Conservation (phyloP, 2,888 invertebrate species). For the Platycheirus rosarum region DNA sequence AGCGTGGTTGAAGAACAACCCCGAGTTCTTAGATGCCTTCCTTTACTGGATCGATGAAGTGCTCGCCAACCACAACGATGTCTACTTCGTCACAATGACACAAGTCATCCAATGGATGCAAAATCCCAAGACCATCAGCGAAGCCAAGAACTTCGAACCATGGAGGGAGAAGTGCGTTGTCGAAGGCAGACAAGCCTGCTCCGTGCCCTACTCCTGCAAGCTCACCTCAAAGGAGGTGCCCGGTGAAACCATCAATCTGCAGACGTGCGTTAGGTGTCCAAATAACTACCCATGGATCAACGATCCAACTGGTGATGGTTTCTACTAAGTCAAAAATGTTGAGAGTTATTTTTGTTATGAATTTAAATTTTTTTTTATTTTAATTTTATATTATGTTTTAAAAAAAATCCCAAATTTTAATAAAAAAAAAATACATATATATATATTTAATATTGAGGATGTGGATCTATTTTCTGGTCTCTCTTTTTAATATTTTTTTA, state of each 20-base stretch:
- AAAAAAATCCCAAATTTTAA: constrained; percentile 54
- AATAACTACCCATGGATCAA: constrained; percentile 97
- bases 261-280: constrained; percentile 96
- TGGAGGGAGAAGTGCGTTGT: constrained; percentile 97
- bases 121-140: constrained; percentile 91
- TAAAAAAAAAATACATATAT: constrained; percentile 54
- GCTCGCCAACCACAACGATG: constrained; percentile 92
- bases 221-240: constrained; percentile 96
- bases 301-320: constrained; percentile 89
- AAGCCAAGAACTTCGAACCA: constrained; percentile 95
- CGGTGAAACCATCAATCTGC: constrained; percentile 96
- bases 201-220: constrained; percentile 95
- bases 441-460: constrained; percentile 35
- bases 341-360: constrained; percentile 74
- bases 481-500: constrained; percentile 46
- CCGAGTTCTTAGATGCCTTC: constrained; percentile 95
- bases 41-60: constrained; percentile 96
- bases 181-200: constrained; percentile 92
- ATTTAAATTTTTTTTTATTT: constrained; percentile 54
- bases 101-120: constrained; percentile 98
- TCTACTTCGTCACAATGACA: constrained; percentile 98
- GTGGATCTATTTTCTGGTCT: constrained; percentile 65
- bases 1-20: constrained; percentile 96
- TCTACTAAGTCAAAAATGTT: constrained; percentile 87
- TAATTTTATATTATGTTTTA: constrained; percentile 60